phyloP scores from a whole-genome alignment of 2,888 invertebrate genomes.

The Drosophila neotestacea region DNA sequence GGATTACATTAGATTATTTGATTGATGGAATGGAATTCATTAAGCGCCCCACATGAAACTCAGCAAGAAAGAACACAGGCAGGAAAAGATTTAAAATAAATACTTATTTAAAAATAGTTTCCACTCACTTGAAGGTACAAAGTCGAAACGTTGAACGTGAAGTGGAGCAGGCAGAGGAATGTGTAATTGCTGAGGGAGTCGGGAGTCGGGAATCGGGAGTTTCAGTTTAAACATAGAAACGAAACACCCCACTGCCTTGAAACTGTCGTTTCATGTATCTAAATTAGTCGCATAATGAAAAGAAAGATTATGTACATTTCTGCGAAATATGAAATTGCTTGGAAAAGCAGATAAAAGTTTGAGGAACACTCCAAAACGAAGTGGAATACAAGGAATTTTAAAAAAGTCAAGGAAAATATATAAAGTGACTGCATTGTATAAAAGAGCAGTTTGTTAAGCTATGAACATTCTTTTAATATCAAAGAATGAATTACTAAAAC shows the following conservation, averaged over 20 bases:
- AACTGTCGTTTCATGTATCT: constrained; percentile 12
- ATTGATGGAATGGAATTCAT: constrained; percentile 57
- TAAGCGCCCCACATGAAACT: constrained; percentile 19
- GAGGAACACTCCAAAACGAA: not conserved
- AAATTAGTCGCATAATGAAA: constrained; percentile 28
- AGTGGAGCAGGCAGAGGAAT: constrained; percentile 16
- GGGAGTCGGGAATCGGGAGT: constrained; percentile 6
- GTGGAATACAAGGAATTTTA: not conserved
- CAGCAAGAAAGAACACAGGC: not conserved
- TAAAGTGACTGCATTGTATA: no score
- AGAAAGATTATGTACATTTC: constrained; percentile 16
- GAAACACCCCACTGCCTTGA: constrained; percentile 1
- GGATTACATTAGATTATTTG: constrained; percentile 23
- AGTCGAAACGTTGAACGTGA: constrained; percentile 16
- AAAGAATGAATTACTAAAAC: no score
- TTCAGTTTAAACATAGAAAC: constrained; percentile 36
- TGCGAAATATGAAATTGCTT: constrained; percentile 15
- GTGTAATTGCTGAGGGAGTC: constrained; percentile 37
- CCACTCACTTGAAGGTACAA: constrained; percentile 16
- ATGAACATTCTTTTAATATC: no score
- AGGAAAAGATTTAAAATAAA: constrained; percentile 10
- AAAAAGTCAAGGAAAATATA: not conserved
- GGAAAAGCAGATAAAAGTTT: not conserved
- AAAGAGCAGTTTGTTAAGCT: no score
- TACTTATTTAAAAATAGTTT: constrained; percentile 44